Conservation (phyloP, 2,797 vertebrate species). For the Pipistrellus kuhlii region DNA sequence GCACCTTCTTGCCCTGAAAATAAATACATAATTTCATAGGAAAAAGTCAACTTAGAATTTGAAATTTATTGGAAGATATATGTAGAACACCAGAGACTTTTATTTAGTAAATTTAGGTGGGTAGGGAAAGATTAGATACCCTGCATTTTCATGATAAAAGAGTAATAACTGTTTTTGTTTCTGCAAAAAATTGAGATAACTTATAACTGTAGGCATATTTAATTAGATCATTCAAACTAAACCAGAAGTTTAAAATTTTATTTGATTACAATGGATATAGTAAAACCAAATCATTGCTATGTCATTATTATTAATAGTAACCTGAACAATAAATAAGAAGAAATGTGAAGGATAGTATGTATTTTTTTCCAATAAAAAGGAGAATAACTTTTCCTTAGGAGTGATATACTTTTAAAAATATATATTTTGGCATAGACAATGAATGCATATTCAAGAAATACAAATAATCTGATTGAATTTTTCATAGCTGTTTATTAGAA, state of each 20-base stretch:
- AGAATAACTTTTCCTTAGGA: neutral
- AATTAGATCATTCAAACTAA: neutral
- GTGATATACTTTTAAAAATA: neutral
- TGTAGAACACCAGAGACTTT: neutral
- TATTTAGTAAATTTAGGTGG: neutral
- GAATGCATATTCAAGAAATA: neutral
- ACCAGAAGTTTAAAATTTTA: neutral
- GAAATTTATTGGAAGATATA: neutral
- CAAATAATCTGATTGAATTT: neutral
- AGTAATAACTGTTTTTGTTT: neutral
- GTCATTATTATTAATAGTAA: neutral
- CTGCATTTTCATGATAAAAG: neutral
- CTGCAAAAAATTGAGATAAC: neutral
- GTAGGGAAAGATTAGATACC: neutral
- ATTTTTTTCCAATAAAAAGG: neutral
- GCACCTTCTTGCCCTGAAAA: neutral
- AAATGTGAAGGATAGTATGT: neutral
- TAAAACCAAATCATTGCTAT: constrained; percentile 3
- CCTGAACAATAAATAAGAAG: neutral
- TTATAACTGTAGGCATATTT: neutral
- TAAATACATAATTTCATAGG: neutral
- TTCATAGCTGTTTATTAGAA: constrained; percentile 33
- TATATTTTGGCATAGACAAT: neutral
- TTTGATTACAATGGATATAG: neutral
- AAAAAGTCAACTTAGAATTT: neutral